Conservation (phyloP, 2,113 vertebrate genomes). For the Clarias gariepinus region DNA sequence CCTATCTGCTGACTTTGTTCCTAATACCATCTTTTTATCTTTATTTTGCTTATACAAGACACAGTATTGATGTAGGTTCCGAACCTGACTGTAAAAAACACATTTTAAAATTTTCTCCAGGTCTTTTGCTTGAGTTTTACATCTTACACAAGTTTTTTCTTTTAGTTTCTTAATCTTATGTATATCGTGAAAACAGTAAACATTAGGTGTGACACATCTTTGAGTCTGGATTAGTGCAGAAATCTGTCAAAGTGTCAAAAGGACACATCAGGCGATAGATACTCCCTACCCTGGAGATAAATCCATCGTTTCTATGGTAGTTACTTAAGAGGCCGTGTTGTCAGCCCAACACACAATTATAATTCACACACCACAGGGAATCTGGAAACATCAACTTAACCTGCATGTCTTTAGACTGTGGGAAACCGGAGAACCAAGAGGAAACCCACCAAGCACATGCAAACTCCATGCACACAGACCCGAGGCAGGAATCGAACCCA, state of each 20-base stretch:
- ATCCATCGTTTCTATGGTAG: no score
- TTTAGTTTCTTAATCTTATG: background rate
- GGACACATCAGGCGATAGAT: no score
- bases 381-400: no score
- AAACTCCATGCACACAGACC: no score
- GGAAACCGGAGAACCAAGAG: no score
- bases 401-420: no score
- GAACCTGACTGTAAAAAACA: background rate
- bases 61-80: background rate
- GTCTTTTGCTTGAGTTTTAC: background rate
- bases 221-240: background rate
- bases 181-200: background rate
- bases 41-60: background rate
- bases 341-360: no score
- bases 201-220: background rate
- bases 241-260: background rate
- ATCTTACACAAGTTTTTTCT: background rate
- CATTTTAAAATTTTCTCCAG: background rate
- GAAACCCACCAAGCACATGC: no score
- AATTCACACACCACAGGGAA: no score
- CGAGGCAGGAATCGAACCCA: no score
- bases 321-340: no score
- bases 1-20: background rate
- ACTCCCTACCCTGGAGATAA: no score
- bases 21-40: background rate